Evolutionary conservation across 2,888 invertebrate genomes (phyloP), one percentile per base, ranked within the genome.

Genomic region (Caprella mutica): DNA sequence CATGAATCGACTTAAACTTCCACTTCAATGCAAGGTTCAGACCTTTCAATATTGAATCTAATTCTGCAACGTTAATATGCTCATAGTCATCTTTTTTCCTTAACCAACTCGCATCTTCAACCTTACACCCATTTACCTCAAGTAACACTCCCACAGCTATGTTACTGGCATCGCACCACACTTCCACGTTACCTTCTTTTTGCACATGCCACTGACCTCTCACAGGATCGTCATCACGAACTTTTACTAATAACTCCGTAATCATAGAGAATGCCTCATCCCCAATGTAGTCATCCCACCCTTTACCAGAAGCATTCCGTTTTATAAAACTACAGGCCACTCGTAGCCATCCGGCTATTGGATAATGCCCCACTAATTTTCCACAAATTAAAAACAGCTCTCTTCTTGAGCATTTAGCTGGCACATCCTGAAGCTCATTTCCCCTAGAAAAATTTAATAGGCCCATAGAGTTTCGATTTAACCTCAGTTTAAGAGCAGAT

Each of bases 131-230:
- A 6, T 40, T 12, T 5, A 52, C 4, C 27, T 30, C 42, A 1
- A 56, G 24, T 17, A 56, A 1, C 12, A 56, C 42, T 9, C 52
- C 52, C 19, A 33, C 6, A 9, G 27, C 51, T 17, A 56, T 17
- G 8, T 38, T 56, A 27, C 56, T 56, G 2, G 56, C 42, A 23
- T 56, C 56, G 30, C 56, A 56, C 51, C 56, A 56, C 6, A 52
- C 35, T 5, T 27, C 52, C 14, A 3, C 3, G 3, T 2, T 43
- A 17, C 24, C 33, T 14, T 2, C 21, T 2, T 43, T 4, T 2
- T n/a, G 24, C 43, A 43, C 43, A 5, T 21, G 3, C 39, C 50
- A 40, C 5, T 27, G 21, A 2, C 56, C 51, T 27, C 21, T 50
- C 40, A 50, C 27, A 19, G 56, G 51, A 51, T 48, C 48, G 2